A percentile compares a stretch with the other conserved stretches of the same genome.
Evolutionary conservation across 2,888 invertebrate genomes (phyloP).

Genomic region (Pachliopta kotzebuea): DNA sequence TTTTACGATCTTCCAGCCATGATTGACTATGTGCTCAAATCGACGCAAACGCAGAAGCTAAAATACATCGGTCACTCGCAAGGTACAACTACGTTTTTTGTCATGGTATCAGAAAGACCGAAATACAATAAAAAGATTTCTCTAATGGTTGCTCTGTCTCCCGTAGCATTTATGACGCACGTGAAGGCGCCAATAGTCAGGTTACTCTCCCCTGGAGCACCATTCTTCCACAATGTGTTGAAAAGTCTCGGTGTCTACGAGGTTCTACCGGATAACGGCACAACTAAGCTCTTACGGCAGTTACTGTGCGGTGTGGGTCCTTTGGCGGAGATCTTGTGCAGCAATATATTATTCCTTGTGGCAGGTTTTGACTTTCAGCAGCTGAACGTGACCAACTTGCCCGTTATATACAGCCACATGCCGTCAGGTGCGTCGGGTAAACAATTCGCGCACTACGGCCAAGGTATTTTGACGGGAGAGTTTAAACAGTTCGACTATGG

Average conservation of each 20-base stretch:
- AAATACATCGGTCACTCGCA: conserved; percentile 87
- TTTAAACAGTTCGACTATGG: conserved; percentile 61
- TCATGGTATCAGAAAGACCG: conserved; percentile 74
- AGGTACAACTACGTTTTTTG: conserved; percentile 82
- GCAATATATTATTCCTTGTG: conserved; percentile 79
- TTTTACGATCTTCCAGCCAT: conserved; percentile 88
- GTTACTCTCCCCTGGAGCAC: conserved; percentile 47
- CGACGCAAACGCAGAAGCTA: conserved; percentile 75
- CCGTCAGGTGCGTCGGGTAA: conserved; percentile 79
- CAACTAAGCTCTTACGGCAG: conserved; percentile 67
- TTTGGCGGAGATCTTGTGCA: conserved; percentile 76
- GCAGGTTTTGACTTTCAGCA: conserved; percentile 80
- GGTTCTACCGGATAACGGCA: conserved; percentile 81
- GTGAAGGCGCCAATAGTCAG: conserved; percentile 55
- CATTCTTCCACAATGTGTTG: conserved; percentile 42
- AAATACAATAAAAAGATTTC: conserved; percentile 79
- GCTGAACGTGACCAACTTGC: conserved; percentile 79
- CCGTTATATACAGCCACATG: conserved; percentile 73
- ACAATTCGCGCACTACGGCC: conserved; percentile 78
- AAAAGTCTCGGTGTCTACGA: conserved; percentile 79
- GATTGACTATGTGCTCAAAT: conserved; percentile 84
- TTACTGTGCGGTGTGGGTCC: conserved; percentile 65
- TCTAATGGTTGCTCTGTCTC: conserved; percentile 79
- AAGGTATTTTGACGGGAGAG: conserved; percentile 56
- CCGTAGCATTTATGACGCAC: conserved; percentile 76